These are phyloP conservation scores for Oreochromis niloticus DNA, from an alignment of 2,113 vertebrate genomes.

Conservation along the genomic window DNA sequence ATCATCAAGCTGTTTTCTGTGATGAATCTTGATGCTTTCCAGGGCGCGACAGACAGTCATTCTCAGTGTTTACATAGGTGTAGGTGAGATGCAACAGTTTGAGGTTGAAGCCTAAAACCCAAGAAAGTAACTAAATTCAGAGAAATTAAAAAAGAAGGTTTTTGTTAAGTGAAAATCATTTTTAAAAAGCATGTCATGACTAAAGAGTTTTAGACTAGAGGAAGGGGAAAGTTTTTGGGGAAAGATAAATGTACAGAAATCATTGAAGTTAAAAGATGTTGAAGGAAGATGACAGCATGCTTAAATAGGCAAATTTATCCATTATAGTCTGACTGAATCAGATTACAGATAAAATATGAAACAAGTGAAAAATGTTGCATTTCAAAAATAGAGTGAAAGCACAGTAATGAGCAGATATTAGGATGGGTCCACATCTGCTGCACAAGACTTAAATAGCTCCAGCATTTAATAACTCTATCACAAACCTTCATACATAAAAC, in stretches of 20 bases:
- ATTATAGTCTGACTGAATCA: slow-evolving; percentile 19
- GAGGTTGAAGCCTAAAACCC: not conserved
- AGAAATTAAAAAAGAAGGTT: not conserved
- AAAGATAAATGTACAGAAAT: not conserved
- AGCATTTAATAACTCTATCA: slow-evolving; percentile 13
- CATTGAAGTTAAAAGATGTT: not conserved
- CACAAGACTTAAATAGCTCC: slow-evolving; percentile 30
- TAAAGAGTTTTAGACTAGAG: not conserved
- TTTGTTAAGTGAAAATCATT: not conserved
- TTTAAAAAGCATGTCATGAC: not conserved
- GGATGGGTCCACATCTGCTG: slow-evolving; percentile 37
- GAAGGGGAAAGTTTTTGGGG: not conserved
- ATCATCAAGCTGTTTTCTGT: not conserved
- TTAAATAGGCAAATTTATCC: not conserved
- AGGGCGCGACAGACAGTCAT: not conserved
- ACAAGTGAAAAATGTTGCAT: slow-evolving; percentile 24
- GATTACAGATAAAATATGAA: slow-evolving; percentile 15
- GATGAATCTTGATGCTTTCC: not conserved
- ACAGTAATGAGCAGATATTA: slow-evolving; percentile 35
- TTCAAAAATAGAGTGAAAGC: slow-evolving; percentile 29
- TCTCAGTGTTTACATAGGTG: not conserved
- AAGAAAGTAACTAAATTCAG: not conserved
- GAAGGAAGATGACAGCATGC: not conserved
- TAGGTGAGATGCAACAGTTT: not conserved
- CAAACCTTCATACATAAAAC: not conserved